phyloP scores from a whole-genome alignment of 2,113 vertebrate species.

The Entelurus aequoreus region DNA sequence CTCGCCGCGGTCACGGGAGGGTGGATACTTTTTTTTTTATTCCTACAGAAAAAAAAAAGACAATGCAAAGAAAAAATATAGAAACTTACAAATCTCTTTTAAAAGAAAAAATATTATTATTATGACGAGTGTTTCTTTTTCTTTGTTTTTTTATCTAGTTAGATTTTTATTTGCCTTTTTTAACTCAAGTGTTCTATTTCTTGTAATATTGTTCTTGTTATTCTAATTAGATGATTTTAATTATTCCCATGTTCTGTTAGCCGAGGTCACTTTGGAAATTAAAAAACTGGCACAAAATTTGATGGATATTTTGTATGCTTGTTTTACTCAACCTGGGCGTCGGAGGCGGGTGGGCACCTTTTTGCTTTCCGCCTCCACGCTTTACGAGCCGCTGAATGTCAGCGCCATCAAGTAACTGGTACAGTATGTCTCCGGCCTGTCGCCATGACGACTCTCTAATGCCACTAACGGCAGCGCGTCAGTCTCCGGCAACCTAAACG shows the following conservation, averaged over 20 bases:
- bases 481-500: constrained; percentile 15
- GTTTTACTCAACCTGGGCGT: background rate
- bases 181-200: constrained; percentile 76
- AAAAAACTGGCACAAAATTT: constrained; percentile 69
- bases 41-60: constrained; percentile 64
- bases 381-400: constrained; percentile 38
- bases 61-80: constrained; percentile 67
- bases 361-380: no score
- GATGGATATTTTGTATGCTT: constrained; percentile 32
- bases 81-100: constrained; percentile 76
- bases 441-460: constrained; percentile 60
- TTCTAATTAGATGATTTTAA: constrained; percentile 77
- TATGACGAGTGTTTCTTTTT: constrained; percentile 73
- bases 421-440: constrained; percentile 65
- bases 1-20: background rate
- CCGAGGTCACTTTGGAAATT: constrained; percentile 73
- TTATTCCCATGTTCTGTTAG: constrained; percentile 76
- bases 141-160: constrained; percentile 73
- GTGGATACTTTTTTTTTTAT: constrained; percentile 43
- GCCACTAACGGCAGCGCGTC: constrained; percentile 31
- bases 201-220: constrained; percentile 82
- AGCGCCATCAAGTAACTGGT: constrained; percentile 49
- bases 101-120: constrained; percentile 59
- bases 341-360: no score
- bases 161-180: constrained; percentile 55